These are phyloP conservation scores for Albula goreensis DNA, from an alignment of 2,113 vertebrate genomes.

Conservation along the genomic window DNA sequence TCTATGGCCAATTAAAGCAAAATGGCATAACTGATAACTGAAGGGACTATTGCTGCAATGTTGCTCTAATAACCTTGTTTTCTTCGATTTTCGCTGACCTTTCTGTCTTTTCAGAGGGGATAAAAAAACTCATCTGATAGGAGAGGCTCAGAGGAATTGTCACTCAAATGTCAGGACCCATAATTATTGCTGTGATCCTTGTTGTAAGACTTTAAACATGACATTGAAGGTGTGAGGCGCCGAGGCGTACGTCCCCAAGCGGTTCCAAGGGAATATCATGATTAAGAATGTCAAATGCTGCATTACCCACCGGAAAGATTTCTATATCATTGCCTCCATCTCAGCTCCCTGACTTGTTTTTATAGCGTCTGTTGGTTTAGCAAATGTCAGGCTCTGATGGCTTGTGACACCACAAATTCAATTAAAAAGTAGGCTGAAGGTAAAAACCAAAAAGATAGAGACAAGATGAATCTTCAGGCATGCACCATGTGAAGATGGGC, in stretches of 20 bases:
- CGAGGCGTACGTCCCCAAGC: constrained; percentile 4
- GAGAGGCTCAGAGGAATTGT: constrained; percentile 8
- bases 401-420: constrained; percentile 10
- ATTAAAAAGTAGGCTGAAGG: background rate
- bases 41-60: background rate
- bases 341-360: background rate
- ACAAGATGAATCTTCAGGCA: background rate
- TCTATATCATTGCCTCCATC: background rate
- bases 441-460: background rate
- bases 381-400: constrained; percentile 7
- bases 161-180: constrained; percentile 14
- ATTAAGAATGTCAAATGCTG: constrained; percentile 34
- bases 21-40: background rate
- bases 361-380: constrained; percentile 8
- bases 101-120: background rate
- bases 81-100: constrained; percentile 10
- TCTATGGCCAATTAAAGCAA: constrained; percentile 7
- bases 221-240: background rate
- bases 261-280: constrained; percentile 21
- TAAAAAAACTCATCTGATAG: background rate
- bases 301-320: background rate
- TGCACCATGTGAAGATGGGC: background rate
- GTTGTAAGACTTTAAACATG: constrained; percentile 14
- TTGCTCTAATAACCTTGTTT: constrained; percentile 20
- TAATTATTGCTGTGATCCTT: constrained; percentile 17